Base-by-base conservation (phyloP, 2,113 vertebrate genomes). In the Oenanthe melanoleuca region DNA sequence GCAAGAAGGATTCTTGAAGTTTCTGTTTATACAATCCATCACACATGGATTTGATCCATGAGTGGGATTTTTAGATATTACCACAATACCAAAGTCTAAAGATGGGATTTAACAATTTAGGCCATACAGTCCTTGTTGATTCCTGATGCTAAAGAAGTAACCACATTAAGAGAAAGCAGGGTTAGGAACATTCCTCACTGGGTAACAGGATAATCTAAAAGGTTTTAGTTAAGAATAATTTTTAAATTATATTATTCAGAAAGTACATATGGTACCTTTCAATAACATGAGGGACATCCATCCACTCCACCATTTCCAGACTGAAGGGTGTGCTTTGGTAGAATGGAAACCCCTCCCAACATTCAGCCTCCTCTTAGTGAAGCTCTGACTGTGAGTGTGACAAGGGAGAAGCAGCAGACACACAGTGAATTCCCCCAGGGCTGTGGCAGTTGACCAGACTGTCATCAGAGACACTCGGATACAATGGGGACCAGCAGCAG, bases 41-140 rank as follows among this genome's bases (percentile, higher is more conserved):
- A 0, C 21, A 40, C 2, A 0, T 8, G 38, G 47, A 65, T 53
- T 40, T 88, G 70, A 60, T 40, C 45, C 66, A 42, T 2, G 0
- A 42, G 40, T 6, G 33, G 47, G 24, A 42, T 47, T 66, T 69
- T 63, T 22, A 74, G 52, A 6, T 21, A 42, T 13, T 15, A 34
- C 20, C 14, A 17, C 28, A 82, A 49, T 8, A 55, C 5, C 63
- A n/a, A 70, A 31, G 29, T 25, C 42, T 83, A 22, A 77, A 57
- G 33, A 37, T 1, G 2, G 3, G 40, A 37, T 63, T 67, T n/a
- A 40, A 37, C 34, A 42, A 26, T 18, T 29, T 17, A 63, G 64
- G 57, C n/a, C 33, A 14, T 16, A 11, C 24, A 42, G 61, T 15
- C 31, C 52, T 37, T 34, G 21, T 6, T n/a, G 50, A 75, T 40